Evolutionary conservation across 23 tunicate species (phyloP), one percentile per base, ranked within the genome.

Genomic region (Ascidia mentula): DNA sequence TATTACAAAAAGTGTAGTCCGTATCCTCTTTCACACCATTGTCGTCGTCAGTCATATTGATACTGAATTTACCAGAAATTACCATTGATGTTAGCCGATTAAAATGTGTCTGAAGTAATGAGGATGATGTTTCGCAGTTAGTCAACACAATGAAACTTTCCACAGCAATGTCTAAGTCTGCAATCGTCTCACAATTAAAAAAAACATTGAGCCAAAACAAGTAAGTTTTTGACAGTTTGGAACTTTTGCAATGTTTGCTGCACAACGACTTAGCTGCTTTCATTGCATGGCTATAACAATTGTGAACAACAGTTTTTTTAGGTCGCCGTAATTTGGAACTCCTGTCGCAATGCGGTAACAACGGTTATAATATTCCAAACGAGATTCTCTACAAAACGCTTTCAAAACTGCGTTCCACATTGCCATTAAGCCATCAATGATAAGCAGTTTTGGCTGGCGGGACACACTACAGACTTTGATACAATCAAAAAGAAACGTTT

Each of bases 281-380:
- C 65, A 53, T 53, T 3, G 65, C 12, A 18, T 46, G 37, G 36
- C 36, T 61, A 38, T n/a, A n/a, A n/a, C 87, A 83, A 34, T 83
- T 83, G 59, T 83, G 87, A 6, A 83, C 87, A 18, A 75, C 24
- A 5, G 87, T 83, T 46, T 31, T 60, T 17, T 69, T 39, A 61
- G 37, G 39, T 84, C 88, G 33, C 37, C n/a, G 0, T 32, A 61
- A 26, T 8, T 31, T 4, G 81, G 59, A n/a, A 34, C 40, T 1
- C 81, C 88, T n/a, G n/a, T n/a, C n/a, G n/a, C n/a, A n/a, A n/a
- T n/a, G n/a, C n/a, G n/a, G n/a, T n/a, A n/a, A n/a, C n/a, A n/a
- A n/a, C n/a, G n/a, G n/a, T n/a, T n/a, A n/a, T n/a, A n/a, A n/a
- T n/a, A n/a, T n/a, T n/a, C n/a, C n/a, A n/a, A n/a, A n/a, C n/a